A percentile compares a stretch with the other conserved stretches of the same genome.
Conservation (phyloP, 2,888 invertebrate genomes). For the Drosophila putrida region DNA sequence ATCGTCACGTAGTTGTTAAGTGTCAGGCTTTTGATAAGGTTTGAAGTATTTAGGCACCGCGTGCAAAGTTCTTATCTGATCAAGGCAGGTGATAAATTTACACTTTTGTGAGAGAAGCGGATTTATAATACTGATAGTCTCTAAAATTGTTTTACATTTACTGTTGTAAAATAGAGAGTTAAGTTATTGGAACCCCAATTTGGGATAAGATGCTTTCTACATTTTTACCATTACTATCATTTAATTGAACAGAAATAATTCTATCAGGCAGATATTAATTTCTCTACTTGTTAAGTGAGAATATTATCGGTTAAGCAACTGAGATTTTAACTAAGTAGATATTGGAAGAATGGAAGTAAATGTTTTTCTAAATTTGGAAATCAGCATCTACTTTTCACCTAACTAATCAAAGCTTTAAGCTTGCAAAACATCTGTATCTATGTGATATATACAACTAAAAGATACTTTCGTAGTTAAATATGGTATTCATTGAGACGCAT, state of each 20-base stretch:
- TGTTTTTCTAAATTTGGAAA: no score
- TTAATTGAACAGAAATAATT: background rate
- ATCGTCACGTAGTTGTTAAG: conserved; percentile 29
- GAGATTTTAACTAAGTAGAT: no score
- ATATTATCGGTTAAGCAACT: no score
- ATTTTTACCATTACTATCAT: background rate
- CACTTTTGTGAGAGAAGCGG: background rate
- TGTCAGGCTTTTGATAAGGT: conserved; percentile 22
- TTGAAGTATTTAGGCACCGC: conserved; percentile 13
- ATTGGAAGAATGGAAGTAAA: no score
- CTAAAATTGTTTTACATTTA: background rate
- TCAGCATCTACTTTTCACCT: background rate
- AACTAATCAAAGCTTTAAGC: background rate
- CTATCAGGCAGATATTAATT: no score
- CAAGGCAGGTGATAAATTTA: conserved; percentile 2
- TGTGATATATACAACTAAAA: conserved; percentile 3
- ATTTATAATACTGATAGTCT: background rate
- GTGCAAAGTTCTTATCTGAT: conserved; percentile 23
- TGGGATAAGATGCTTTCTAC: background rate
- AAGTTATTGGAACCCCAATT: no score
- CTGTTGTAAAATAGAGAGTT: background rate
- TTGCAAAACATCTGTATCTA: background rate
- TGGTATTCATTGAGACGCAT: background rate
- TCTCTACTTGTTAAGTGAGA: no score
- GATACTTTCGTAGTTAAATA: conserved; percentile 10